A percentile compares a stretch with the other conserved stretches of the same genome.
These are phyloP conservation scores for Archivesica marissinica DNA, from an alignment of 1,140 invertebrate species.

Conservation along the genomic window DNA sequence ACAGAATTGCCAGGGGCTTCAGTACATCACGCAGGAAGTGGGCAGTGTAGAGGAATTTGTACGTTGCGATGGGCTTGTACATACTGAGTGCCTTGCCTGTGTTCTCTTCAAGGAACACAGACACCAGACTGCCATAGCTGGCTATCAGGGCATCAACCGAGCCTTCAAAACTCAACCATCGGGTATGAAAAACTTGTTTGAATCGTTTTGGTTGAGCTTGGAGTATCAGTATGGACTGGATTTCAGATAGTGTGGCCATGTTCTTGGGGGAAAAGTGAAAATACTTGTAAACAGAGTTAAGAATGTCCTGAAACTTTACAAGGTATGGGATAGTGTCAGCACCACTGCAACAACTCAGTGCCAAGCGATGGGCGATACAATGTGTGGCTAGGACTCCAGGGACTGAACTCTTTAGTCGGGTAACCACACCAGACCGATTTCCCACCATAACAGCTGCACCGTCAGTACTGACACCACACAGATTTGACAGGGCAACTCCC, in stretches of 20 bases:
- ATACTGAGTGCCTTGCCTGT: slow-evolving; percentile 23
- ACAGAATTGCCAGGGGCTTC: slow-evolving; percentile 16
- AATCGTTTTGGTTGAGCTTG: slow-evolving; percentile 16
- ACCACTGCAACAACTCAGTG: slow-evolving; percentile 44
- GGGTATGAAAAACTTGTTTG: slow-evolving; percentile 63
- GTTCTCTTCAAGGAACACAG: slow-evolving; percentile 38
- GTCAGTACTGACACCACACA: too few species aligned
- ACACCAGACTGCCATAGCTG: slow-evolving; percentile 14
- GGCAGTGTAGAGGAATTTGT: slow-evolving; percentile 32
- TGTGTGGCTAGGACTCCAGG: slow-evolving; percentile 46
- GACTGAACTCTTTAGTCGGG: slow-evolving; percentile 40
- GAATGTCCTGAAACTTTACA: slow-evolving; percentile 60
- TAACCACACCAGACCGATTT: slow-evolving; percentile 63
- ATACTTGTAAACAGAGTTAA: slow-evolving; percentile 63
- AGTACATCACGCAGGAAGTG: slow-evolving; percentile 25
- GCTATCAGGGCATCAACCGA: slow-evolving; percentile 52
- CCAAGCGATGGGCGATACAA: slow-evolving; percentile 66
- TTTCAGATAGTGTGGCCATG: slow-evolving; percentile 50
- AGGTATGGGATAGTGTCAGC: slow-evolving; percentile 61
- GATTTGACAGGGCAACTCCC: slow-evolving; percentile 8
- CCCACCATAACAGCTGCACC: slow-evolving; percentile 66
- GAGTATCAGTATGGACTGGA: slow-evolving; percentile 39
- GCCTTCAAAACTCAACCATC: slow-evolving; percentile 67
- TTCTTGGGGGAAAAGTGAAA: slow-evolving; percentile 61
- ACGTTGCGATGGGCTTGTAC: slow-evolving; percentile 21